Percentiles rank a stretch among this genome's conserved stretches.
These are phyloP conservation scores for Phaonia tiefii DNA, from an alignment of 2,888 invertebrate genomes.

Conservation along the genomic window DNA sequence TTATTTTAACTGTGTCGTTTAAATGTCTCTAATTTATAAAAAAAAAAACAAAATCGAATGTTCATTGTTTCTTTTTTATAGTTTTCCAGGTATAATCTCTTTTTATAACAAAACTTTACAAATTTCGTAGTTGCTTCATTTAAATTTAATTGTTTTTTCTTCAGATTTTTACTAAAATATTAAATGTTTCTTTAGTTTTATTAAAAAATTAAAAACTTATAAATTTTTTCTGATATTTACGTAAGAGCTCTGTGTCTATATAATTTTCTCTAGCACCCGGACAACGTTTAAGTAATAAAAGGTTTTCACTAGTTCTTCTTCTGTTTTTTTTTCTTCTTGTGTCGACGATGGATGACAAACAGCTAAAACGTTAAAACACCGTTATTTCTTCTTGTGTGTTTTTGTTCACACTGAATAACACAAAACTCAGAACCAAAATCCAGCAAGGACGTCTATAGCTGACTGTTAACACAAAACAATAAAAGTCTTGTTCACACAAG, in stretches of 20 bases:
- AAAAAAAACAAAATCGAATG: conserved; percentile 17
- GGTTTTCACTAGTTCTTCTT: conserved; percentile 56
- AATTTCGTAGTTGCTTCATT: too few relatives aligned
- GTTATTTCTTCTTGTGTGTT: conserved; percentile 62
- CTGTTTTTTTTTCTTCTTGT: conserved; percentile 38
- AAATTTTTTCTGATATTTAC: conserved; percentile 64
- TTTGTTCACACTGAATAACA: conserved; percentile 56
- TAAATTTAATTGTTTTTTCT: conserved; percentile 12
- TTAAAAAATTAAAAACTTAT: conserved; percentile 24
- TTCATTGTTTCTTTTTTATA: too few relatives aligned
- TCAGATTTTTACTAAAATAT: conserved; percentile 29
- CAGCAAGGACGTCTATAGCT: conserved; percentile 70
- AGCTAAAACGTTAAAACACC: conserved; percentile 66
- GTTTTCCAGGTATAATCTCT: too few relatives aligned
- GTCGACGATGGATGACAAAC: conserved; percentile 63
- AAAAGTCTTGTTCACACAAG: conserved; percentile 13
- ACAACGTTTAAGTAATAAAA: conserved; percentile 67
- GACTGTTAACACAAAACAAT: conserved; percentile 59
- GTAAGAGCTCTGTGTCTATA: conserved; percentile 67
- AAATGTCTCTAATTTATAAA: conserved; percentile 1
- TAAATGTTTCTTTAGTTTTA: conserved; percentile 2
- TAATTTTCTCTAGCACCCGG: conserved; percentile 67
- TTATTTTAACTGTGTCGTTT: too few relatives aligned
- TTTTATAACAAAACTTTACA: background rate
- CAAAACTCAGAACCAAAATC: conserved; percentile 63